phyloP scores from a whole-genome alignment of 2,888 invertebrate genomes.

The Lasioglossum oenotherae region DNA sequence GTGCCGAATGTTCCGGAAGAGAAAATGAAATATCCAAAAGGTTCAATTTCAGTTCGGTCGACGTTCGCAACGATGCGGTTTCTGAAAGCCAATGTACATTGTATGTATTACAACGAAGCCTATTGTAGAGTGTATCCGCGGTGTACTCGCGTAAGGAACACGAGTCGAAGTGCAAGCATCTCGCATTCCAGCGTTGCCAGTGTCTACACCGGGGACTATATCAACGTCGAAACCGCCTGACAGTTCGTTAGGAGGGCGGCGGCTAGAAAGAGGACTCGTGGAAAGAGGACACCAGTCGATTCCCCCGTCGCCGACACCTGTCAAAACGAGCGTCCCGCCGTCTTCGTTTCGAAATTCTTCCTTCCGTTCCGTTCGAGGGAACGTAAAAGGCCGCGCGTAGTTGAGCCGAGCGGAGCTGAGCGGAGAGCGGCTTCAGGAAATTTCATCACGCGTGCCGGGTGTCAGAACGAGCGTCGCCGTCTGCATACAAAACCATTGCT shows the following conservation, averaged over 20 bases:
- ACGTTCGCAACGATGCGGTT: neutral
- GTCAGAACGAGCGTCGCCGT: slow-evolving; percentile 78
- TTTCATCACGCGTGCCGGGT: slow-evolving; percentile 80
- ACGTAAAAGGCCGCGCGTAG: slow-evolving; percentile 60
- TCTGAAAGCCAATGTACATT: neutral
- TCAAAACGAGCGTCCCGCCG: slow-evolving; percentile 30
- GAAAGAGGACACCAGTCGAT: slow-evolving; percentile 26
- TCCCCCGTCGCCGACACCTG: slow-evolving; percentile 12
- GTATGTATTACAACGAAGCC: neutral
- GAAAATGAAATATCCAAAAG: neutral
- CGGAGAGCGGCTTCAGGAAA: slow-evolving; percentile 69
- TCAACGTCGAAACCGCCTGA: neutral
- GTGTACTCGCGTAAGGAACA: neutral
- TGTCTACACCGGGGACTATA: neutral
- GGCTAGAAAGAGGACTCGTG: slow-evolving; percentile 15
- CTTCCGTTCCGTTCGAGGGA: slow-evolving; percentile 49
- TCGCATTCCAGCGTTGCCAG: neutral
- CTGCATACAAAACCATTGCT: slow-evolving; percentile 78
- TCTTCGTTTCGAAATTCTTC: slow-evolving; percentile 66
- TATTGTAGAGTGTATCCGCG: neutral
- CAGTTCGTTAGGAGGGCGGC: slow-evolving; percentile 4
- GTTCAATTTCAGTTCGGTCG: neutral
- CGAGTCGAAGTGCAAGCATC: slow-evolving; percentile 4
- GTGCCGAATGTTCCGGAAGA: neutral
- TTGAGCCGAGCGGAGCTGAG: slow-evolving; percentile 42